A percentile compares a stretch with the other conserved stretches of the same genome.
Conservation (phyloP, 1,140 invertebrate species). For the Sogatella furcifera region DNA sequence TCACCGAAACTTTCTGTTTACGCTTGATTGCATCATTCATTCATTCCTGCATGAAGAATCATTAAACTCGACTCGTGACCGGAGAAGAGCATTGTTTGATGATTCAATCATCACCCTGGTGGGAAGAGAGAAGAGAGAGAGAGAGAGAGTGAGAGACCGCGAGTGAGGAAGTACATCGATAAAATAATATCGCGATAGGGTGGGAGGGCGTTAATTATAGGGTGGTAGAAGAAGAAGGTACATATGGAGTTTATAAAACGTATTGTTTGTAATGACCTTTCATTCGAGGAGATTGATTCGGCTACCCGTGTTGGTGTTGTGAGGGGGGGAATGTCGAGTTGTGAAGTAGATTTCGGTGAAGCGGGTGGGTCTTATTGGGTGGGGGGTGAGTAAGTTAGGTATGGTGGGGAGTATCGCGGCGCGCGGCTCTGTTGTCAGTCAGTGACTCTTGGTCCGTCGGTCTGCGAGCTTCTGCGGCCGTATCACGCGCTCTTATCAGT, state of each 20-base stretch:
- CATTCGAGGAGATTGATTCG: neutral
- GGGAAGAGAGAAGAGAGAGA: too few species aligned
- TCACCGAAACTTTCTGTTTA: too few species aligned
- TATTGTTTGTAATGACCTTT: slow-evolving; percentile 4
- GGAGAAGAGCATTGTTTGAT: too few species aligned
- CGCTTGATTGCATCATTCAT: too few species aligned
- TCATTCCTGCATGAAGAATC: too few species aligned
- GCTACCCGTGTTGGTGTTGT: neutral
- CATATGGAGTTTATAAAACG: neutral
- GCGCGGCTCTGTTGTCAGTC: neutral
- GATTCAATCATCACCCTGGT: too few species aligned
- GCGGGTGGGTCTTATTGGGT: neutral
- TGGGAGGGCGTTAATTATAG: neutral
- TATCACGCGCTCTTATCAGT: neutral
- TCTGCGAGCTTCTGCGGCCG: neutral
- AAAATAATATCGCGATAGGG: neutral
- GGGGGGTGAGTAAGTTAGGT: too few species aligned
- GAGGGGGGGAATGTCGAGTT: neutral
- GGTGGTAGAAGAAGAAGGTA: neutral
- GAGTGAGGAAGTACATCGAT: too few species aligned
- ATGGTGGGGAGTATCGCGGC: neutral
- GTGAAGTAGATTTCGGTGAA: neutral
- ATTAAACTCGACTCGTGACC: too few species aligned
- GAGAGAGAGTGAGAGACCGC: too few species aligned
- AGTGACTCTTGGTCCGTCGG: neutral